Evolutionary conservation across 1,140 invertebrate genomes (phyloP), one percentile per base, ranked within the genome.

Genomic region (Schlechtendalia chinensis): DNA sequence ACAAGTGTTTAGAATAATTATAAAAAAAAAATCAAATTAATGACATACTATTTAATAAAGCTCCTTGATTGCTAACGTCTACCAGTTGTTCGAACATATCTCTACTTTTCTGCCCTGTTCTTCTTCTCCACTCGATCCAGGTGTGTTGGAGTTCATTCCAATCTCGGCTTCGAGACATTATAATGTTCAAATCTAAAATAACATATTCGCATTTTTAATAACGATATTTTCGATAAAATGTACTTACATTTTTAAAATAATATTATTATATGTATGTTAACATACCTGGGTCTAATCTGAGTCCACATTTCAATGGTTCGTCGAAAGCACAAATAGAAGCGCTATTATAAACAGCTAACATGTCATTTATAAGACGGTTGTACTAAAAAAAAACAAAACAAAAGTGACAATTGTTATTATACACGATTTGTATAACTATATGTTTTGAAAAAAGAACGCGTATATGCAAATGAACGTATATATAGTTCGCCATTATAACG

Each of bases 81-180:
- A 95, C 90, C 83, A 96, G 89, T 84, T 95, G 92, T 69, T 93
- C 90, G 84, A 94, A 98, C 8, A 93, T 86, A 77, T 94, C 90
- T 80, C 91, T 90, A 83, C 97, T 91, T 83, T 92, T 90, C 65
- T 91, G 90, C 0, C 92, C 93, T 16, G 91, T 92, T 81, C 91
- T 90, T 82, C 93, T 88, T 82, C 95, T 88, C 94, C 95, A 98
- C 83, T 94, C 92, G 0, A 91, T 90, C 96, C 96, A 98, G 0
- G 91, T 89, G 83, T 94, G 91, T 82, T 93, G 91, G 71, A 96
- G 84, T 85, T 95, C 93, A 81, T 94, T 92, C 91, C 93, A 95
- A 83, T 96, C 91, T 19, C 91, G 86, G 79, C 92, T 94, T 77
- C 89, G 90, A 0, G 91, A 90, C 86, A 91, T 87, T 14, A 90